Percentiles rank a stretch among this genome's conserved stretches.
Evolutionary conservation across 2,888 invertebrate genomes (phyloP).

Genomic region (Cyclophora albipunctata): DNA sequence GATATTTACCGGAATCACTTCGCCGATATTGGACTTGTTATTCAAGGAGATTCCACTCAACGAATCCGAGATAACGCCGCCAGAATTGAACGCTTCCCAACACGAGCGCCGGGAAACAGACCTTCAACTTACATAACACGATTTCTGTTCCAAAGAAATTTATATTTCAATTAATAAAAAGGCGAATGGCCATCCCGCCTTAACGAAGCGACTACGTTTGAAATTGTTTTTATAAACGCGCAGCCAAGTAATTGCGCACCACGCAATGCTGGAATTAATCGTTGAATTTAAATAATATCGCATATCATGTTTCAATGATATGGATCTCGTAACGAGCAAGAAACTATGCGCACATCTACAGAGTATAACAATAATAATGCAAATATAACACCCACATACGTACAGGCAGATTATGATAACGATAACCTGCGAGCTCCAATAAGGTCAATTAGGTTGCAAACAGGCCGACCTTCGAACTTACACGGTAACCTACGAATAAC

Average conservation of each 20-base stretch:
- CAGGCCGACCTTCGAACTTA: conserved; percentile 32
- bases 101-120: not conserved
- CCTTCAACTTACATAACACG: too few species aligned
- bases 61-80: not conserved
- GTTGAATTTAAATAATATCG: too few species aligned
- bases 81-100: not conserved
- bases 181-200: too few species aligned
- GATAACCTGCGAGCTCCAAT: conserved; percentile 25
- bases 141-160: too few species aligned
- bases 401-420: conserved; percentile 13
- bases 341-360: not conserved
- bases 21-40: conserved; percentile 19
- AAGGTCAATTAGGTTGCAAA: conserved; percentile 25
- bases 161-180: too few species aligned
- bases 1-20: conserved; percentile 21
- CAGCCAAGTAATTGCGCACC: too few species aligned
- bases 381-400: conserved; percentile 1
- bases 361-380: conserved; percentile 1
- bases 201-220: too few species aligned
- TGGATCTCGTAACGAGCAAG: not conserved
- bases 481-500: conserved; percentile 19
- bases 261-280: too few species aligned
- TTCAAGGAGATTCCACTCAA: not conserved
- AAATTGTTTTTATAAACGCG: too few species aligned
- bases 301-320: too few species aligned